Conservation (phyloP, 2,113 vertebrate genomes). For the Pimephales promelas region DNA sequence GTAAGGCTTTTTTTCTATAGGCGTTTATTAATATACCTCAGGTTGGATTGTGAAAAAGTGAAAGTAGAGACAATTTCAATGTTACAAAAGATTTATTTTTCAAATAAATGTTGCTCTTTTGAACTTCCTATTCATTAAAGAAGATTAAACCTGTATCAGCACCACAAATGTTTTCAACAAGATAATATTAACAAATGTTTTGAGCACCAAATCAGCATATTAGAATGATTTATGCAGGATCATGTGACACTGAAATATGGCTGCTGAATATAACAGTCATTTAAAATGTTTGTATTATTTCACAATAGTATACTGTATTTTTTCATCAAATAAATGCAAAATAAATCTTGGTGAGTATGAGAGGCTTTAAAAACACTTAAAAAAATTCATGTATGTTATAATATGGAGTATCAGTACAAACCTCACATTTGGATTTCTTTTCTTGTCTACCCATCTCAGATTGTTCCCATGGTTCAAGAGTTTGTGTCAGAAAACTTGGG, state of each 20-base stretch:
- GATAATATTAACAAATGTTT: neutral
- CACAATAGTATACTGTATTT: neutral
- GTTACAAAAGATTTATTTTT: neutral
- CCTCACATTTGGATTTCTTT: neutral
- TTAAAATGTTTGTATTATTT: neutral
- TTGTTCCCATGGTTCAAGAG: slow-evolving; percentile 86
- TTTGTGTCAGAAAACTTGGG: slow-evolving; percentile 80
- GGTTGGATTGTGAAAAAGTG: neutral
- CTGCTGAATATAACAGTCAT: neutral
- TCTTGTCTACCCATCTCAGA: slow-evolving; percentile 60
- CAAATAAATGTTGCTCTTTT: neutral
- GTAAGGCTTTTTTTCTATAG: slow-evolving; percentile 55
- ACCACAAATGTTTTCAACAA: too few species aligned
- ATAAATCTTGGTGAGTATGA: neutral
- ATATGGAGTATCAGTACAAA: neutral
- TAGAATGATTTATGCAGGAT: neutral
- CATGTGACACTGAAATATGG: neutral
- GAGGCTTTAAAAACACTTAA: neutral
- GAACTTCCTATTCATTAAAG: too few species aligned
- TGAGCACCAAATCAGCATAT: neutral
- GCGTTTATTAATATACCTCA: neutral
- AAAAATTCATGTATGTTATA: neutral
- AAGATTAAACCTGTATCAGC: too few species aligned
- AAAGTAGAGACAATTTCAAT: neutral
- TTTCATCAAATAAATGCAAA: neutral